These are phyloP conservation scores for Drosophila dives DNA, from an alignment of 2,888 invertebrate species.

Conservation along the genomic window DNA sequence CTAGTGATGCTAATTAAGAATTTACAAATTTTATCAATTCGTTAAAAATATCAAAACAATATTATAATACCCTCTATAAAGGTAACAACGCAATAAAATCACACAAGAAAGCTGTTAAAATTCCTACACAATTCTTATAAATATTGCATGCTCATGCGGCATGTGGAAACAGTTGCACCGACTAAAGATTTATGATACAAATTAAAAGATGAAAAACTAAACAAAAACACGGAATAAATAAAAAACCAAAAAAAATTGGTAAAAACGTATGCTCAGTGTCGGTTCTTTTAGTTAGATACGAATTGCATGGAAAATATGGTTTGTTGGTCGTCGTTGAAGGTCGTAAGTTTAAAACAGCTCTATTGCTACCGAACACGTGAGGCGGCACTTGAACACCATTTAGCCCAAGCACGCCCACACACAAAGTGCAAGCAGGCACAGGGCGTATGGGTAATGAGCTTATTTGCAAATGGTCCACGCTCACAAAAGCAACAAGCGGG, in stretches of 20 bases:
- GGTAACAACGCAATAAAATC: neutral
- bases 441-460: slow-evolving; percentile 41
- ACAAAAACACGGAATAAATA: neutral
- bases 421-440: neutral
- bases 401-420: slow-evolving; percentile 13
- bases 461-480: slow-evolving; percentile 48
- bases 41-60: neutral
- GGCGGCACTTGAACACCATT: slow-evolving; percentile 43
- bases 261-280: neutral
- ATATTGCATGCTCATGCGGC: slow-evolving; percentile 1
- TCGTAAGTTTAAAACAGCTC: slow-evolving; percentile 45
- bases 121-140: neutral
- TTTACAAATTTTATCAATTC: neutral
- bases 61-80: neutral
- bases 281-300: neutral
- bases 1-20: neutral
- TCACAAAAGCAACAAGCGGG: neutral
- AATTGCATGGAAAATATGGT: slow-evolving; percentile 7
- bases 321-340: slow-evolving; percentile 17
- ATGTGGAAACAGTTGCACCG: neutral
- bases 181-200: neutral
- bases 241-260: neutral
- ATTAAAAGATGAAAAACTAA: neutral
- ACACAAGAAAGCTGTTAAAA: neutral
- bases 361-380: slow-evolving; percentile 53